These are phyloP conservation scores for Drosophila bocqueti DNA, from an alignment of 1,140 invertebrate species.

Conservation along the genomic window DNA sequence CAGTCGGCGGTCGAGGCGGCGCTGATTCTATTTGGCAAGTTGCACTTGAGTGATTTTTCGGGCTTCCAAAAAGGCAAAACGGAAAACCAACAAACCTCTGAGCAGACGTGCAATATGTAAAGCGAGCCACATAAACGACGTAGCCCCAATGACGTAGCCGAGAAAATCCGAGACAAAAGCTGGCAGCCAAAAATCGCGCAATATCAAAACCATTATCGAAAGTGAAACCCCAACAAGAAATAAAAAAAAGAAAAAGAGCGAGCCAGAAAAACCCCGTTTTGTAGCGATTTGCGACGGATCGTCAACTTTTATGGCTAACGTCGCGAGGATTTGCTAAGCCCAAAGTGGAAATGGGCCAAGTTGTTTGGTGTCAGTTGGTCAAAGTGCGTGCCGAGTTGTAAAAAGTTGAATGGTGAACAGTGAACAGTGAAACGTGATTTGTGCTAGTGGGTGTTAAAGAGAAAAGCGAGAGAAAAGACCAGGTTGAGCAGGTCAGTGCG, in stretches of 20 bases:
- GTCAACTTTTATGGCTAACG: constrained; percentile 72
- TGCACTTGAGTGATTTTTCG: constrained; percentile 83
- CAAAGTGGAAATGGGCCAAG: constrained; percentile 66
- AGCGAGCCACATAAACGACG: constrained; percentile 67
- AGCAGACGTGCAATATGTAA: constrained; percentile 74
- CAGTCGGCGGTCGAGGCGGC: constrained; percentile 7
- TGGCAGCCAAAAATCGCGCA: constrained; percentile 68
- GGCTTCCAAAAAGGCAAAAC: constrained; percentile 72
- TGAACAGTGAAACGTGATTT: constrained; percentile 25
- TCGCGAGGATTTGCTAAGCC: constrained; percentile 54
- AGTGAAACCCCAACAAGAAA: constrained; percentile 59
- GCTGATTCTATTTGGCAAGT: constrained; percentile 81
- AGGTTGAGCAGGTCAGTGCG: constrained; percentile 63
- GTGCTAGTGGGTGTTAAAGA: constrained; percentile 19
- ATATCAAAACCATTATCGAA: constrained; percentile 67
- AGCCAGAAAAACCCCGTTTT: constrained; percentile 45
- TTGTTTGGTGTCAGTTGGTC: constrained; percentile 72
- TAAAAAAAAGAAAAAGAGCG: constrained; percentile 2
- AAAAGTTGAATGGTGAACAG: constrained; percentile 24
- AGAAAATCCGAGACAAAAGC: constrained; percentile 56
- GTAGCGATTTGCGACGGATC: constrained; percentile 60
- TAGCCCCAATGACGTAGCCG: constrained; percentile 71
- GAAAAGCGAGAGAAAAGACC: constrained; percentile 23
- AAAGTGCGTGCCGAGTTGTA: constrained; percentile 67
- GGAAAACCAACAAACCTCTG: constrained; percentile 70